These are phyloP conservation scores for Adoxophyes honmai DNA, from an alignment of 1,140 invertebrate genomes.

Conservation along the genomic window DNA sequence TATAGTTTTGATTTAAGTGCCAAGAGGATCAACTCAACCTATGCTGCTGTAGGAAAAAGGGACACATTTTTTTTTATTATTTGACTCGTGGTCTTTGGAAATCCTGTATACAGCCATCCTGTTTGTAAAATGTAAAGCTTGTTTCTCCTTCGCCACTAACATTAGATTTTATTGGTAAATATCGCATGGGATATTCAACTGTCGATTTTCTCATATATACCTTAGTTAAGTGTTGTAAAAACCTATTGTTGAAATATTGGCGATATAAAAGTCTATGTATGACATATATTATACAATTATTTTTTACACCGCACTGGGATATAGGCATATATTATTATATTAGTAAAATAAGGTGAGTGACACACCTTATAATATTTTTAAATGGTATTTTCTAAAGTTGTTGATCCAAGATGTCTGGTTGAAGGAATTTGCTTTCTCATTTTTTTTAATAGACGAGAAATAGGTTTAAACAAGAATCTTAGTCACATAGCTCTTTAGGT, in stretches of 20 bases:
- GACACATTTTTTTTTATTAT: conserved; percentile 26
- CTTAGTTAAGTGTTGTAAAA: conserved; percentile 39
- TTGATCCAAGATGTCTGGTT: conserved; percentile 45
- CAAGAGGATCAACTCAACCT: neutral
- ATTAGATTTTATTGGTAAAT: conserved; percentile 34
- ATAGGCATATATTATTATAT: conserved; percentile 33
- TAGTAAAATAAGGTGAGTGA: conserved; percentile 42
- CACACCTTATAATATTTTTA: conserved; percentile 50
- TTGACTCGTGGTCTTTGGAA: conserved; percentile 43
- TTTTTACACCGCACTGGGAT: conserved; percentile 33
- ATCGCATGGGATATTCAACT: conserved; percentile 29
- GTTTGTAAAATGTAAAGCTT: conserved; percentile 32
- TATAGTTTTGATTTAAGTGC: conserved; percentile 27
- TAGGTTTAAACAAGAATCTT: conserved; percentile 49
- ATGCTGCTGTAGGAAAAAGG: conserved; percentile 19
- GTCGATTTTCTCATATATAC: conserved; percentile 29
- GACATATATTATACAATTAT: conserved; percentile 30
- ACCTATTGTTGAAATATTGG: conserved; percentile 36
- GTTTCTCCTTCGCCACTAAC: conserved; percentile 37
- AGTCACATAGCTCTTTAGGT: conserved; percentile 64
- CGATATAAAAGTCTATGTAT: conserved; percentile 28
- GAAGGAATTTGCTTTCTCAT: conserved; percentile 53
- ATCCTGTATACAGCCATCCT: conserved; percentile 31
- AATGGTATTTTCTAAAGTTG: conserved; percentile 57
- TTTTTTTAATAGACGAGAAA: conserved; percentile 33